Evolutionary conservation across 1,140 invertebrate species (phyloP).

Genomic region (Drosophila ogumai): DNA sequence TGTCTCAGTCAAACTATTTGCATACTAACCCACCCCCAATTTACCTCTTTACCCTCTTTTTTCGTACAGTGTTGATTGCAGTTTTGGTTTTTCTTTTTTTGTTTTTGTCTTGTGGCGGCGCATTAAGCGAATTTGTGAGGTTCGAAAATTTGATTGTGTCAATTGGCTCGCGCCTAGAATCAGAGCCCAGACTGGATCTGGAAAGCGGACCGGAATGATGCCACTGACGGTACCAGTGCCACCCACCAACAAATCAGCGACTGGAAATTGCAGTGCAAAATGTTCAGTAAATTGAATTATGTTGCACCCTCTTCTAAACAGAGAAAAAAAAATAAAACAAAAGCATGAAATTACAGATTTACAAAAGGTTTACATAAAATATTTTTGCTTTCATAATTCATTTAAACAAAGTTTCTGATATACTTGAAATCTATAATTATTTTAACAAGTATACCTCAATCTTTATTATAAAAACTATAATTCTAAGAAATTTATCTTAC

Average conservation of each 20-base stretch:
- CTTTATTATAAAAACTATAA: background rate
- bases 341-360: background rate
- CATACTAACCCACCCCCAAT: too few relatives aligned
- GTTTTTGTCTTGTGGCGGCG: conserved; percentile 59
- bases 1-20: background rate
- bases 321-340: background rate
- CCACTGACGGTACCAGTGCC: conserved; percentile 20
- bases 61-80: conserved; percentile 62
- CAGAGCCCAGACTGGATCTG: conserved; percentile 20
- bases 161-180: conserved; percentile 79
- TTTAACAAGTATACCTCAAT: background rate
- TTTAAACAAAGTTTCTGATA: background rate
- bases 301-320: background rate
- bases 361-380: background rate
- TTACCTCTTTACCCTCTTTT: background rate
- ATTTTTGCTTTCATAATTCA: too few relatives aligned
- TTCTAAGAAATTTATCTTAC: background rate
- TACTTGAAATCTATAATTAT: background rate
- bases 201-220: conserved; percentile 28
- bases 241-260: conserved; percentile 43
- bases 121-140: conserved; percentile 71
- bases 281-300: conserved; percentile 70
- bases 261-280: conserved; percentile 41
- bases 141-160: conserved; percentile 76
- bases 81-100: conserved; percentile 54